Evolutionary conservation across 2,888 invertebrate species (phyloP).

Genomic region (Ferrisia virgata): DNA sequence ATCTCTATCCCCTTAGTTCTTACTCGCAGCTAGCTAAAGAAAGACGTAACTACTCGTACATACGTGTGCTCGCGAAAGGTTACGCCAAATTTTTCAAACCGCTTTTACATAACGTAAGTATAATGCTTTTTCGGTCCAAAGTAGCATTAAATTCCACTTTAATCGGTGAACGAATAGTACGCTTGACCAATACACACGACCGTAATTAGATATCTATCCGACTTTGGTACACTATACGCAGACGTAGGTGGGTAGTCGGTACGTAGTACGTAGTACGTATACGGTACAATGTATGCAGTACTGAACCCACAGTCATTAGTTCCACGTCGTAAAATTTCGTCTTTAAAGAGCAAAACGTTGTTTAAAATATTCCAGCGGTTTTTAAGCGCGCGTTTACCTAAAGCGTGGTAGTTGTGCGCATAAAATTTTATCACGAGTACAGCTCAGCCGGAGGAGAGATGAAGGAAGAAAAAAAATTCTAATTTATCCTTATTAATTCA

Average conservation of each 20-base stretch:
- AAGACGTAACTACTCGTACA: neutral
- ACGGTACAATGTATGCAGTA: neutral
- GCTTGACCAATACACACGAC: neutral
- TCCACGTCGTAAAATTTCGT: constrained; percentile 17
- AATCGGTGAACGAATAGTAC: neutral
- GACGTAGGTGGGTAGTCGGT: neutral
- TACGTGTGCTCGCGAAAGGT: neutral
- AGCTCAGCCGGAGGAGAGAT: neutral
- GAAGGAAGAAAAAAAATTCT: neutral
- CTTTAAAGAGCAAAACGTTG: neutral
- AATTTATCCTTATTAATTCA: constrained; percentile 14
- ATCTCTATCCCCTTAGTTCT: too few relatives aligned
- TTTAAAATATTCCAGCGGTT: neutral
- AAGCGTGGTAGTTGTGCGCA: neutral
- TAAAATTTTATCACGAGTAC: neutral
- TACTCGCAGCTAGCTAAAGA: neutral
- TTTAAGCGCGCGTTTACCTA: neutral
- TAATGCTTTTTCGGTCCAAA: neutral
- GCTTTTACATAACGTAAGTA: neutral
- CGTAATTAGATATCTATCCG: neutral
- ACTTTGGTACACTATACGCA: neutral
- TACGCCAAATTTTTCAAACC: neutral
- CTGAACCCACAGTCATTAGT: constrained; percentile 9
- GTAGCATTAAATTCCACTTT: neutral
- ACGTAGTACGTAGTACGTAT: neutral